phyloP scores from a whole-genome alignment of 2,888 invertebrate species.

The Glaucopsyche alexis region DNA sequence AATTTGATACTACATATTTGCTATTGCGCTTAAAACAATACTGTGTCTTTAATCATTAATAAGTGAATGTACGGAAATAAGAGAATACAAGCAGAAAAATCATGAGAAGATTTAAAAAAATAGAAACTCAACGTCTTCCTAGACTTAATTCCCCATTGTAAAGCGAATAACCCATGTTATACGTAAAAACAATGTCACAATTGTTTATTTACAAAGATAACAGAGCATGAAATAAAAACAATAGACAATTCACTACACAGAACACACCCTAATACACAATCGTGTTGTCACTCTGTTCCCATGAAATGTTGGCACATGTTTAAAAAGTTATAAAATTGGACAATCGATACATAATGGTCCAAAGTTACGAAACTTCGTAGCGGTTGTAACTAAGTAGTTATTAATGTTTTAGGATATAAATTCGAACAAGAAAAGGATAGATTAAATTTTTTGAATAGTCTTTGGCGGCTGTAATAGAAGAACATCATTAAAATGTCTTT shows the following conservation, averaged over 20 bases:
- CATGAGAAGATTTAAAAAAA: conserved; percentile 10
- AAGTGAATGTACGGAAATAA: not conserved
- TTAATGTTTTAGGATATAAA: not conserved
- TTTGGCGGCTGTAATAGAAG: no score
- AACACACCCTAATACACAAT: not conserved
- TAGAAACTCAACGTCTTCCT: conserved; percentile 29
- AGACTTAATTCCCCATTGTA: conserved; percentile 39
- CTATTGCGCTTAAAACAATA: no score
- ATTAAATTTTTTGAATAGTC: no score
- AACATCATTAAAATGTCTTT: no score
- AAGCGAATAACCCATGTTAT: not conserved
- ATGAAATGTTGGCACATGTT: conserved; percentile 3
- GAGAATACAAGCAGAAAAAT: conserved; percentile 1
- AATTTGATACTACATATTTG: no score
- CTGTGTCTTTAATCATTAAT: no score
- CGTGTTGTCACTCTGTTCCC: conserved; percentile 40
- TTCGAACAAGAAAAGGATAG: no score
- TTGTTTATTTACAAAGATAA: conserved; percentile 42
- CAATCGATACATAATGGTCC: no score
- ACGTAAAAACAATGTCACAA: conserved; percentile 11
- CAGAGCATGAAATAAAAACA: conserved; percentile 57
- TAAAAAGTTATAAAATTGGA: not conserved
- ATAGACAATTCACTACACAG: conserved; percentile 49
- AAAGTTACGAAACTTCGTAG: not conserved
- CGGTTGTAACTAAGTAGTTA: not conserved